Conservation (phyloP, 2,888 invertebrate species). For the Melangyna quadrimaculata region DNA sequence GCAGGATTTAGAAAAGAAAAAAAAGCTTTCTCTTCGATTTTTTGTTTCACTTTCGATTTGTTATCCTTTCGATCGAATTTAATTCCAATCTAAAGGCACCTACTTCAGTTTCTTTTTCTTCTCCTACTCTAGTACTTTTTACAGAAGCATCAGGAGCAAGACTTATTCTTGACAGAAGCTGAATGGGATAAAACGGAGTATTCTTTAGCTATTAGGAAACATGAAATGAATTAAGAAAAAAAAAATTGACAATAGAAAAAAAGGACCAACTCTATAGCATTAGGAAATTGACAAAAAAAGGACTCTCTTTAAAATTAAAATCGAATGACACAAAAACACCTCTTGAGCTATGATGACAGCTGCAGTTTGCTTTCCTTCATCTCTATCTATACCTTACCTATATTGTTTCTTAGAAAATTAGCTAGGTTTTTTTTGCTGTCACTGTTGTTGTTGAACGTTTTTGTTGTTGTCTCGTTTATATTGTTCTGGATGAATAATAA, state of each 20-base stretch:
- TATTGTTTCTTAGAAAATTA: slow-evolving; percentile 58
- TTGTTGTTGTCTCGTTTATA: slow-evolving; percentile 4
- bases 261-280: not conserved
- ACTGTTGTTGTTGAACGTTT: not conserved
- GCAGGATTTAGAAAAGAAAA: slow-evolving; percentile 10
- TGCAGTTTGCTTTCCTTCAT: slow-evolving; percentile 53
- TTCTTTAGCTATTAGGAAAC: slow-evolving; percentile 36
- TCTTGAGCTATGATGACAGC: slow-evolving; percentile 70
- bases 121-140: not conserved
- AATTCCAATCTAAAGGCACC: slow-evolving; percentile 20
- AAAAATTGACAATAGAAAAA: slow-evolving; percentile 17
- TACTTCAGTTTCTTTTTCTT: slow-evolving; percentile 11
- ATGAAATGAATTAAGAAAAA: slow-evolving; percentile 25
- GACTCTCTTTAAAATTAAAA: slow-evolving; percentile 57
- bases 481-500: slow-evolving; percentile 49
- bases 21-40: not conserved
- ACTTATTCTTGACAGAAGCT: not conserved
- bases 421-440: slow-evolving; percentile 4
- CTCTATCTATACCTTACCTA: not conserved
- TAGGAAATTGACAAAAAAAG: slow-evolving; percentile 13
- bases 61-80: slow-evolving; percentile 42
- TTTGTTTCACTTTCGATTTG: slow-evolving; percentile 43
- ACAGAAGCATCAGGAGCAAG: slow-evolving; percentile 16
- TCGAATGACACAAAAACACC: slow-evolving; percentile 69
- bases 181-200: not conserved